Conservation (phyloP, 2,888 invertebrate genomes). For the Plagodis pulveraria region DNA sequence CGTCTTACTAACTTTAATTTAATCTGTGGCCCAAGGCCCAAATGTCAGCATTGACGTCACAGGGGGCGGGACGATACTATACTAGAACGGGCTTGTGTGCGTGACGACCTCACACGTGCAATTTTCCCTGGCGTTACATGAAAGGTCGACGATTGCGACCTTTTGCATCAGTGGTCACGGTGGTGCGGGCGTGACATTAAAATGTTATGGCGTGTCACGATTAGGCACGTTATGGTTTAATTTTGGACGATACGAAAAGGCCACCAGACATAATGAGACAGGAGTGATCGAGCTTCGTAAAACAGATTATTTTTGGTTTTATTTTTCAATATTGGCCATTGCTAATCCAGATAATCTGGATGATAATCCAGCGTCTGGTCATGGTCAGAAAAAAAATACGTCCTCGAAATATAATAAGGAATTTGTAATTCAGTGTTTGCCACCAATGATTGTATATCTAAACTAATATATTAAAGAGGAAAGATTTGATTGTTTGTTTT, state of each 20-base stretch:
- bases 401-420: too few species aligned
- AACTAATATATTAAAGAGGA: too few species aligned
- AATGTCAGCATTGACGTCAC: conserved; percentile 82
- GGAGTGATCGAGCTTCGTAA: background rate
- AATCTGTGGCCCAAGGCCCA: conserved; percentile 51
- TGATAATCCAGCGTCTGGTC: too few species aligned
- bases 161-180: conserved; percentile 29
- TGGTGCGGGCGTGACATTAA: conserved; percentile 22
- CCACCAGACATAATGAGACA: background rate
- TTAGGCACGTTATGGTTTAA: conserved; percentile 17
- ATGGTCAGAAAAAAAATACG: too few species aligned
- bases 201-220: conserved; percentile 14
- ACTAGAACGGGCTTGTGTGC: conserved; percentile 11
- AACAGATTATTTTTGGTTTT: too few species aligned
- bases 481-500: too few species aligned
- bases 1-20: conserved; percentile 11
- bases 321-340: too few species aligned
- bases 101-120: conserved; percentile 32
- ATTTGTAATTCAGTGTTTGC: too few species aligned
- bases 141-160: conserved; percentile 33
- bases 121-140: conserved; percentile 34
- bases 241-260: conserved; percentile 5
- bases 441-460: too few species aligned
- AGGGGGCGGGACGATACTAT: conserved; percentile 60
- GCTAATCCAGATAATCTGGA: too few species aligned